Conservation (phyloP, 2,888 invertebrate species). For the Hartigia nigra region DNA sequence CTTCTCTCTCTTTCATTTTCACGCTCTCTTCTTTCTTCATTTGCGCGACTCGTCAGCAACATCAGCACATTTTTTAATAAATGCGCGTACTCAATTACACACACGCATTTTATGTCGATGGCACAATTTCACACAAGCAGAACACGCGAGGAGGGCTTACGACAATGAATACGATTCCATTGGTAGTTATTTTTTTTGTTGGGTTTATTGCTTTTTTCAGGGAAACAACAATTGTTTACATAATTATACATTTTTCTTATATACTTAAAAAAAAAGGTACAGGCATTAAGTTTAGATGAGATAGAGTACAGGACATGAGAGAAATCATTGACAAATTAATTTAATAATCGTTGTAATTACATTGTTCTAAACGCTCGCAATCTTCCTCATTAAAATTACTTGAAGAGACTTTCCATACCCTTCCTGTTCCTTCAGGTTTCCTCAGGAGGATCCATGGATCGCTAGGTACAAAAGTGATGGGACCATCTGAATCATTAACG, state of each 20-base stretch:
- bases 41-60: neutral
- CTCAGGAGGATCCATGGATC: neutral
- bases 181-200: neutral
- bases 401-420: neutral
- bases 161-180: neutral
- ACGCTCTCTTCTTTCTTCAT: neutral
- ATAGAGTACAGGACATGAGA: neutral
- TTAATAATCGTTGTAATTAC: neutral
- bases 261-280: neutral
- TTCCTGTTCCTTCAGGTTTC: neutral
- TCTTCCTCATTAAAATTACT: neutral
- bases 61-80: neutral
- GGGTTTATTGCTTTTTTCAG: neutral
- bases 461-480: neutral
- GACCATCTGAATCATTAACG: slow-evolving; percentile 1
- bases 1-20: neutral
- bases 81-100: neutral
- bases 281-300: neutral
- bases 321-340: neutral
- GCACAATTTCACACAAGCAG: neutral
- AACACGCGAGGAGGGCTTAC: neutral
- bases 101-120: neutral
- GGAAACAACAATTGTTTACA: neutral
- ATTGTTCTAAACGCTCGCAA: neutral
- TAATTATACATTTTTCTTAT: neutral